Evolutionary conservation across 1,140 invertebrate genomes (phyloP), one percentile per base, ranked within the genome.

Genomic region (Trypoxylus dichotomus): DNA sequence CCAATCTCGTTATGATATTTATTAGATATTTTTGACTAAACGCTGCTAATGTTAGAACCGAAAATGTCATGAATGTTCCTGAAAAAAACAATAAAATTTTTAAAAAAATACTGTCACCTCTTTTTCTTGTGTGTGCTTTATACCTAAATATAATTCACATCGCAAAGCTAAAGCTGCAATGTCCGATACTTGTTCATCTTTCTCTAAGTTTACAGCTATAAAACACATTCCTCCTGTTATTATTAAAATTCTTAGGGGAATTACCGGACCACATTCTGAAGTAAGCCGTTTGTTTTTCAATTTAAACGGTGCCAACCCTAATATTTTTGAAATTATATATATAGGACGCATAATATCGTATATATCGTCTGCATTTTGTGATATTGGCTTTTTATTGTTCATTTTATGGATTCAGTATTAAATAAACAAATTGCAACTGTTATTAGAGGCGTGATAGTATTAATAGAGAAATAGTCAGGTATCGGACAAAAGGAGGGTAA

Each of bases 251-350:
- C 21, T 63, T 11, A 63, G 5, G 5, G 60, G 60, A 24, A 27
- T 5, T 37, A 73, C 19, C 1, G 32, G 71, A 24, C 60, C 60
- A 11, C 24, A 63, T 63, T 63, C n/a, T 6, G 60, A 19, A 13
- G n/a, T 24, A 13, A 63, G n/a, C 11, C 19, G 32, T 19, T 37
- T 76, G 3, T 13, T 29, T 60, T n/a, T 27, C 7, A 63, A 24
- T 68, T 76, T 41, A 27, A 63, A 78, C 10, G 77, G 77, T 13
- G 77, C 77, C 15, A 78, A 37, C 5, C 77, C 77, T 1, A 78
- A 43, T 60, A 78, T 76, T 72, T 78, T 78, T 0, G 77, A 78
- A n/a, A 76, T 15, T 24, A 76, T 60, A 21, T 75, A 78, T 11
- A 78, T 19, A 13, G 77, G 77, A 11, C n/a, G 63, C 5, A 78